Evolutionary conservation across 1,140 invertebrate species (phyloP), one percentile per base, ranked within the genome.

Genomic region (Hyles vespertilio): DNA sequence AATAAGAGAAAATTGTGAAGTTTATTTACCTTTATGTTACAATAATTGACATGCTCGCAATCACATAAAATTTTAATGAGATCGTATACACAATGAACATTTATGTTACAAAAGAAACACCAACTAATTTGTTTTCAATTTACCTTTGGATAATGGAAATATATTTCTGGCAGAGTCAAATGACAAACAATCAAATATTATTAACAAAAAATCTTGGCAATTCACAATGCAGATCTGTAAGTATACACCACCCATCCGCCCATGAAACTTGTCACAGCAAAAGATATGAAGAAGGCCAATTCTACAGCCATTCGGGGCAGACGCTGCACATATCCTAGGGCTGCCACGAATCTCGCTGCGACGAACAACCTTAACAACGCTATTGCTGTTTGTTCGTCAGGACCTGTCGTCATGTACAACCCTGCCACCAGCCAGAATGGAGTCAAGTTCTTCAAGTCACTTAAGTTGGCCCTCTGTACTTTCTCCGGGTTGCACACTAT

Each of bases 351-450:
- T 55, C 75, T 65, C n/a, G 73, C 68, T 3, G 63, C 3, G 3
- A 74, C 65, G n/a, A 61, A 82, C 0, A 65, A n/a, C 5, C 79
- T 61, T 0, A 82, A 46, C 3, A 82, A 58, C 0, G 36, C 47
- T 5, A 73, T 22, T 1, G 76, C 70, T 4, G 70, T 71, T 5
- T 32, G 8, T 3, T 58, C 46, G 36, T 77, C 65, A 0, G 79
- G 79, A n/a, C 65, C 58, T 2, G 74, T 79, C 0, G 75, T 82
- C 58, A 79, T 63, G 33, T 82, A 82, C n/a, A 82, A 50, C 2
- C 65, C 79, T n/a, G 72, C 72, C 0, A 80, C 74, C 2, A 82
- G 22, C 79, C 79, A 80, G 50, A 80, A 80, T 2, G 77, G 70
- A 0, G 79, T 77, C 5, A 83, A 36, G 46, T 78, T 76, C 60